phyloP scores from a whole-genome alignment of 2,113 vertebrate species.

The Microcebus ravelobensis region DNA sequence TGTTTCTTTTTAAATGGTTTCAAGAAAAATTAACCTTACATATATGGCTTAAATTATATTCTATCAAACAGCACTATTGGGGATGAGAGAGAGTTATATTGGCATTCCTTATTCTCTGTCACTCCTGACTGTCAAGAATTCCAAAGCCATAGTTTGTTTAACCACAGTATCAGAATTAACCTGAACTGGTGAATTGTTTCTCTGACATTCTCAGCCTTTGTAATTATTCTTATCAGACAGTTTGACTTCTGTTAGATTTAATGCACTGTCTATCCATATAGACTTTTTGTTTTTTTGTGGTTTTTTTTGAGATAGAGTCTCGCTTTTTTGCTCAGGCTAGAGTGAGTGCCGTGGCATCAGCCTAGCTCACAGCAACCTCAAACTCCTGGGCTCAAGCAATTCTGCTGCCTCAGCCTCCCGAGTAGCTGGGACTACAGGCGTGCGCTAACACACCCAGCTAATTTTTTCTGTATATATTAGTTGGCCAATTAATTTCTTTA shows the following conservation, averaged over 20 bases:
- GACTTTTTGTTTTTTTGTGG: not conserved
- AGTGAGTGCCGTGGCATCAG: too few species aligned
- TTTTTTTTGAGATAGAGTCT: too few species aligned
- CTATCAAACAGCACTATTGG: not conserved
- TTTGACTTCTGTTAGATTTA: constrained; percentile 23
- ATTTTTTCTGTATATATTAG: too few species aligned
- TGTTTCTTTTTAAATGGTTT: not conserved
- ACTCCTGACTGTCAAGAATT: not conserved
- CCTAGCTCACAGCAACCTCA: too few species aligned
- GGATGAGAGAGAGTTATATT: not conserved
- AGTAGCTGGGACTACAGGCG: too few species aligned
- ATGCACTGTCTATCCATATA: not conserved
- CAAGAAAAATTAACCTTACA: not conserved
- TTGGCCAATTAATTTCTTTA: too few species aligned
- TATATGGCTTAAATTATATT: constrained; percentile 2
- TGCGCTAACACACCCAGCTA: too few species aligned
- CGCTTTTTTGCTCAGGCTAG: too few species aligned
- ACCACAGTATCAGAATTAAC: not conserved
- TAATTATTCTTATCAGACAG: not conserved
- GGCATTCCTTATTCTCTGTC: not conserved
- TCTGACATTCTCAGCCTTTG: not conserved
- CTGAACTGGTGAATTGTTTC: not conserved
- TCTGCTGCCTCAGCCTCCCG: too few species aligned
- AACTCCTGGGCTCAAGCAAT: too few species aligned
- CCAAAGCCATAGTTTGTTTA: constrained; percentile 13